Evolutionary conservation across 2,888 invertebrate genomes (phyloP).

Genomic region (Leptinotarsa haldemani): DNA sequence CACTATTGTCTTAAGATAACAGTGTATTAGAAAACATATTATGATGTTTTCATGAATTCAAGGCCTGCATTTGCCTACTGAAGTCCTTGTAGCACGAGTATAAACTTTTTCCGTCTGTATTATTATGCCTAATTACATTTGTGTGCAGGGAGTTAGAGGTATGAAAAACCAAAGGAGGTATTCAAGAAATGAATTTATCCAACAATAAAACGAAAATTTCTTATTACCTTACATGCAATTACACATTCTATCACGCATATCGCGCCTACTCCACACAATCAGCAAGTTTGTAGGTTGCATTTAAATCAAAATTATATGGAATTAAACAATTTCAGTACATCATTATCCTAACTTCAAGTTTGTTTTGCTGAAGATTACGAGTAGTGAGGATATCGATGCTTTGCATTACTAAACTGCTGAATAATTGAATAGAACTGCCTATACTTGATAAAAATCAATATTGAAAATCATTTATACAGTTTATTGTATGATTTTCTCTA

Average conservation of each 20-base stretch:
- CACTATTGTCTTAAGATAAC: neutral
- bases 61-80: neutral
- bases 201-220: slow-evolving; percentile 21
- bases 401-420: neutral
- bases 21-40: neutral
- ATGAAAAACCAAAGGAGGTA: slow-evolving; percentile 1
- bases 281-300: slow-evolving; percentile 18
- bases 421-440: too few relatives aligned
- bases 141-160: neutral
- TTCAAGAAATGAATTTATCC: slow-evolving; percentile 17
- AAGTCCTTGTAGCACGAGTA: slow-evolving; percentile 5
- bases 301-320: slow-evolving; percentile 21
- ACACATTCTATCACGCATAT: slow-evolving; percentile 29
- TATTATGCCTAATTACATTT: slow-evolving; percentile 8
- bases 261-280: slow-evolving; percentile 18
- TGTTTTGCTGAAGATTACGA: neutral
- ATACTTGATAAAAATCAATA: too few relatives aligned
- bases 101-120: neutral
- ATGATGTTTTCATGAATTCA: neutral
- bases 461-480: too few relatives aligned
- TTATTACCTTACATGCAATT: slow-evolving; percentile 27
- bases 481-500: too few relatives aligned
- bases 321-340: slow-evolving; percentile 15
- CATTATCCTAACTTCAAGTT: slow-evolving; percentile 10
- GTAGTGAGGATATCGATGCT: neutral